phyloP scores from a whole-genome alignment of 2,113 vertebrate genomes.

The Eurypyga helias region DNA sequence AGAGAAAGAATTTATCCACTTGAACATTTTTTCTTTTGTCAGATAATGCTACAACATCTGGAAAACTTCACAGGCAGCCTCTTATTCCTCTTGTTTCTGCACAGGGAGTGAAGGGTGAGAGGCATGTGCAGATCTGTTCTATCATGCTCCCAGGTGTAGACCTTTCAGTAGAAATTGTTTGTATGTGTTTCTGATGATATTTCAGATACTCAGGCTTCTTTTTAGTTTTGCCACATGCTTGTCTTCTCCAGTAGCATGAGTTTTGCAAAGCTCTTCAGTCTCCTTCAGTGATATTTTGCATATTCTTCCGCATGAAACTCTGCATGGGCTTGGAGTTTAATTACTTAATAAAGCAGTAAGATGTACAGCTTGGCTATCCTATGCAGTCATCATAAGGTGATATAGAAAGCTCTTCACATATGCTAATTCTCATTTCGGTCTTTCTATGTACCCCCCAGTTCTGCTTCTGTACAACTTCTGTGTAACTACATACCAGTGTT shows the following conservation, averaged over 20 bases:
- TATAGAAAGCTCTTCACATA: neutral
- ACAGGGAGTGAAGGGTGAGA: neutral
- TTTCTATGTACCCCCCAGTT: neutral
- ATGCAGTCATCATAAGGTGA: neutral
- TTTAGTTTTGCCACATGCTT: neutral
- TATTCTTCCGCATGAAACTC: neutral
- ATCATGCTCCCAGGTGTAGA: neutral
- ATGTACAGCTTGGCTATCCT: neutral
- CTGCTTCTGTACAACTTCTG: neutral
- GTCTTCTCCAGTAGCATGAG: neutral
- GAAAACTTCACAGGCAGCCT: neutral
- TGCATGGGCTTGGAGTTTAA: neutral
- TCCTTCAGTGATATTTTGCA: neutral
- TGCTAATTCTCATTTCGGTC: neutral
- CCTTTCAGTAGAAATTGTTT: neutral
- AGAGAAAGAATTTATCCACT: neutral
- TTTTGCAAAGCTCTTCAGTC: neutral
- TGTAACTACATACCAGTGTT: neutral
- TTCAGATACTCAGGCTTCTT: neutral
- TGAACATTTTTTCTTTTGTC: neutral
- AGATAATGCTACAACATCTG: neutral
- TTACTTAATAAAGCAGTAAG: neutral
- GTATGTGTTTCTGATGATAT: neutral
- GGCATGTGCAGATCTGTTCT: neutral
- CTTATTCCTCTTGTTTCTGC: neutral